Conservation (phyloP, 1,140 invertebrate species). For the Heliconius hewitsoni region DNA sequence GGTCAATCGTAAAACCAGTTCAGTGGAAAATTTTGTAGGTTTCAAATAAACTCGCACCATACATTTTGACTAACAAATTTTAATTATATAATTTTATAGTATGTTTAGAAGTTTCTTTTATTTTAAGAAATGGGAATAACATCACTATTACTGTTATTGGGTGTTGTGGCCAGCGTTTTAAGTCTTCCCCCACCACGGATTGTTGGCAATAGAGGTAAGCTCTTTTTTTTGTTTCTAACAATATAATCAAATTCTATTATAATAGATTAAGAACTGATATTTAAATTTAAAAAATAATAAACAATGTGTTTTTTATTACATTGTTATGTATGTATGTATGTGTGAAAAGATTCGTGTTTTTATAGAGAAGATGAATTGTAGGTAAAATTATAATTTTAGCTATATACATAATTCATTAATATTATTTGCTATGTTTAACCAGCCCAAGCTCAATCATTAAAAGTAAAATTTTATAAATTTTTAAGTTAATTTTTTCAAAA, state of each 20-base stretch:
- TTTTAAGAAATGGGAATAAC: constrained; percentile 16
- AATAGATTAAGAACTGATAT: background rate
- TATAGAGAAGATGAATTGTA: too few relatives aligned
- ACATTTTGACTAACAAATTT: background rate
- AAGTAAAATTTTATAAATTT: too few relatives aligned
- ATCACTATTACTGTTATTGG: background rate
- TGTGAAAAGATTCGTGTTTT: too few relatives aligned
- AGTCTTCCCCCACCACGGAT: constrained; percentile 20
- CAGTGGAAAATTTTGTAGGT: constrained; percentile 4
- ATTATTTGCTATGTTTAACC: too few relatives aligned
- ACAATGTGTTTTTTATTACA: too few relatives aligned
- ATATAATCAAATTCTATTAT: background rate
- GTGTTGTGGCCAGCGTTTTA: background rate
- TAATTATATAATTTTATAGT: background rate
- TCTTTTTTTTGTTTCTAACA: background rate
- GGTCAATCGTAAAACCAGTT: constrained; percentile 6
- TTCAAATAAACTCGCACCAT: background rate
- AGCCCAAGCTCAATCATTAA: too few relatives aligned
- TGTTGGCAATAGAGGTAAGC: background rate
- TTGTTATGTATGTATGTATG: too few relatives aligned
- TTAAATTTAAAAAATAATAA: too few relatives aligned
- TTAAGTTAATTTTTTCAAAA: too few relatives aligned
- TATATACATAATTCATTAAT: too few relatives aligned
- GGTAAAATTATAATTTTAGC: too few relatives aligned
- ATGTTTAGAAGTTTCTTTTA: background rate